phyloP scores from a whole-genome alignment of 1,140 invertebrate genomes.

The Spodoptera litura region DNA sequence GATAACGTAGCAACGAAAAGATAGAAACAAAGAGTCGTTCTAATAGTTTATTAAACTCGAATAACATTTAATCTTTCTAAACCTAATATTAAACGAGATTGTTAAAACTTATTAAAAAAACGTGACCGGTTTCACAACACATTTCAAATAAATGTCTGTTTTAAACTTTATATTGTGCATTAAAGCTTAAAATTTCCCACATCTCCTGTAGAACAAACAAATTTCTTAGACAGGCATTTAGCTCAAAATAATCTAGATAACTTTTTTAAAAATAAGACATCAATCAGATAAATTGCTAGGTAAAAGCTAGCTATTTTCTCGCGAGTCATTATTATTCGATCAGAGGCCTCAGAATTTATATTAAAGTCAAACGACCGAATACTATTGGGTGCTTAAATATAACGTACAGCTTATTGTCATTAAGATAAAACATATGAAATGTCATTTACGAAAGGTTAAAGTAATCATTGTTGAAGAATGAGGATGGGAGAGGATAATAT shows the following conservation, averaged over 20 bases:
- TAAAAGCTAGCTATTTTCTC: slow-evolving; percentile 2
- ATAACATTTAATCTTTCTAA: too few relatives aligned
- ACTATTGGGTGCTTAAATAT: not conserved
- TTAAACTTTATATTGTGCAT: not conserved
- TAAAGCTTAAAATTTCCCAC: not conserved
- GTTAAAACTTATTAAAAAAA: too few relatives aligned
- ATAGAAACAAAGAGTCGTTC: too few relatives aligned
- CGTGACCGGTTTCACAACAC: too few relatives aligned
- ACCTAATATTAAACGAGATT: too few relatives aligned
- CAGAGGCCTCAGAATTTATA: slow-evolving; percentile 14
- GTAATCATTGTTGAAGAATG: not conserved
- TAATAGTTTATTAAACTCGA: too few relatives aligned
- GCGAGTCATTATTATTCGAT: slow-evolving; percentile 11
- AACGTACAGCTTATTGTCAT: not conserved
- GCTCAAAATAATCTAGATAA: slow-evolving; percentile 5
- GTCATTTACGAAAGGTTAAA: too few relatives aligned
- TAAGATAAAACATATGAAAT: not conserved
- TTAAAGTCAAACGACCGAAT: slow-evolving; percentile 1
- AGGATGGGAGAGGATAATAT: not conserved
- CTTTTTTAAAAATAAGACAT: slow-evolving; percentile 15
- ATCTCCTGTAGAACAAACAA: not conserved
- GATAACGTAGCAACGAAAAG: too few relatives aligned
- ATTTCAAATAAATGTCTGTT: not conserved
- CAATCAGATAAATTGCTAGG: slow-evolving; percentile 6
- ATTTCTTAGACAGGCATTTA: not conserved